These are phyloP conservation scores for Colinus virginianus DNA, from an alignment of 2,113 vertebrate species.

Conservation along the genomic window DNA sequence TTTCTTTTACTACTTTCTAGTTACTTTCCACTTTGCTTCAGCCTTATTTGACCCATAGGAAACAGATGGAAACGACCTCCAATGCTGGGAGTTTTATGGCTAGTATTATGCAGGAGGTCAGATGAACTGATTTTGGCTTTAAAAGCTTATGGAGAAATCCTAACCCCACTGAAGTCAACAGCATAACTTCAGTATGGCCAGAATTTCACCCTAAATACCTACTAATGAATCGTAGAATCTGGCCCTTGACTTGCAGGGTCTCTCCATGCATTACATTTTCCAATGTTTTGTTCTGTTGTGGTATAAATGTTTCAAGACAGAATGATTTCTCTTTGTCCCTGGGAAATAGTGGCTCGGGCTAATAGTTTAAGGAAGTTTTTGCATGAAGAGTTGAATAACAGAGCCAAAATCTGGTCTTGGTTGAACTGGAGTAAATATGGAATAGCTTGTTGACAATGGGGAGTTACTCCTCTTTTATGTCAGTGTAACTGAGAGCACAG, in stretches of 20 bases:
- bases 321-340: conserved; percentile 22
- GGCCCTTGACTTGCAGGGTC: background rate
- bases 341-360: conserved; percentile 30
- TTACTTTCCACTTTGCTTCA: conserved; percentile 61
- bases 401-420: conserved; percentile 51
- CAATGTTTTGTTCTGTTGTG: conserved; percentile 10
- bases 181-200: background rate
- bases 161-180: background rate
- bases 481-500: background rate
- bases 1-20: conserved; percentile 70
- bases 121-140: conserved; percentile 23
- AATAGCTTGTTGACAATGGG: conserved; percentile 35
- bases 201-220: conserved; percentile 2
- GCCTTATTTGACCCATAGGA: conserved; percentile 57
- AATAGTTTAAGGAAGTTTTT: conserved; percentile 60
- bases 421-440: conserved; percentile 50
- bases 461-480: conserved; percentile 48
- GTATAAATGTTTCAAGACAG: conserved; percentile 33
- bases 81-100: conserved; percentile 4
- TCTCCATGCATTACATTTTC: conserved; percentile 36
- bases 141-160: conserved; percentile 15
- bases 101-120: background rate
- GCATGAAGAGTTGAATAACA: conserved; percentile 10
- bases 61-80: background rate
- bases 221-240: conserved; percentile 3